Conservation (phyloP, 1,140 invertebrate species). For the Ceratina japonica region DNA sequence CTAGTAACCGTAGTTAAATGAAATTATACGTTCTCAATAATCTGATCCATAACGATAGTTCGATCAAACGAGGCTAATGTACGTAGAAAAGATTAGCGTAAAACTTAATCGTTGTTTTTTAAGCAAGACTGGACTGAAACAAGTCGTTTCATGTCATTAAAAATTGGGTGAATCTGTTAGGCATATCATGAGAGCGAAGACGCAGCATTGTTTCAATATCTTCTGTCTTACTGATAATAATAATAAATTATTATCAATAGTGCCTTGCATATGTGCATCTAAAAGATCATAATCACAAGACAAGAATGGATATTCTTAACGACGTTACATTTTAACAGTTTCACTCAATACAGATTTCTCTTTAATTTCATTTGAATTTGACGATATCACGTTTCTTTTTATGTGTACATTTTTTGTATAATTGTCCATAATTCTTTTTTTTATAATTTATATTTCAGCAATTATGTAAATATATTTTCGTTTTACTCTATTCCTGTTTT, state of each 20-base stretch:
- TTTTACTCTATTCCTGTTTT: slow-evolving; percentile 25
- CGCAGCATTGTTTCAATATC: slow-evolving; percentile 35
- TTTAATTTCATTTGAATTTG: slow-evolving; percentile 16
- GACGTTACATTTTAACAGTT: slow-evolving; percentile 22
- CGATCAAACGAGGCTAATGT: slow-evolving; percentile 4
- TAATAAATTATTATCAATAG: slow-evolving; percentile 46
- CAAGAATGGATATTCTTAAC: slow-evolving; percentile 13
- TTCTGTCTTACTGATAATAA: slow-evolving; percentile 30
- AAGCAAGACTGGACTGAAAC: slow-evolving; percentile 15
- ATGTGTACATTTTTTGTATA: slow-evolving; percentile 46
- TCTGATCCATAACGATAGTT: not conserved
- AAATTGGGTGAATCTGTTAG: slow-evolving; percentile 31
- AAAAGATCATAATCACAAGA: slow-evolving; percentile 11
- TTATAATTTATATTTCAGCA: slow-evolving; percentile 45
- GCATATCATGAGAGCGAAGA: slow-evolving; percentile 36
- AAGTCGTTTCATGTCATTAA: slow-evolving; percentile 10
- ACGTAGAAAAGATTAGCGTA: not conserved
- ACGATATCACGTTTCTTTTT: slow-evolving; percentile 25
- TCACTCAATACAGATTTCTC: slow-evolving; percentile 26
- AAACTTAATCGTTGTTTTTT: slow-evolving; percentile 1
- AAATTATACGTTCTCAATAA: not conserved
- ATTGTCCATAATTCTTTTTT: slow-evolving; percentile 42
- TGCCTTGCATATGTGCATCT: slow-evolving; percentile 53
- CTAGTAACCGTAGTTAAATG: not conserved
- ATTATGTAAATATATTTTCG: slow-evolving; percentile 49